Percentiles rank a stretch among this genome's conserved stretches.
Conservation (phyloP, 2,888 invertebrate species). For the Tachina fera region DNA sequence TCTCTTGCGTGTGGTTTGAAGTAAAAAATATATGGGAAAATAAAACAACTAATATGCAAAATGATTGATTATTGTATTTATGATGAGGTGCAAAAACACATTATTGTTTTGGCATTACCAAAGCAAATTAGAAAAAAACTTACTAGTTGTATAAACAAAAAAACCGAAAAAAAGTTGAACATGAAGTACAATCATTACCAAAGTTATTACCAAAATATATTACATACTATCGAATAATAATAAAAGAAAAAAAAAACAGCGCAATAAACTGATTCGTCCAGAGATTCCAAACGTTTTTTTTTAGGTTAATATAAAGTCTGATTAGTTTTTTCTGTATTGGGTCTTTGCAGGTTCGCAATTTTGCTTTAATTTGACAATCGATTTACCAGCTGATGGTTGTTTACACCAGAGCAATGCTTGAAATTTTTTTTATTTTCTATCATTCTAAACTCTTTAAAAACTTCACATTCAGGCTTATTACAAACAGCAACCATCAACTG, state of each 20-base stretch:
- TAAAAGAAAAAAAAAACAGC: constrained; percentile 1
- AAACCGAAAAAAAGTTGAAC: constrained; percentile 24
- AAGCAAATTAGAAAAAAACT: neutral
- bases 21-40: neutral
- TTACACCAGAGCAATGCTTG: too few species aligned
- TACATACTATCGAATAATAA: constrained; percentile 15
- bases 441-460: too few species aligned
- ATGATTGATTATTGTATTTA: constrained; percentile 59
- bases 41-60: constrained; percentile 50
- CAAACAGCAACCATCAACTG: too few species aligned
- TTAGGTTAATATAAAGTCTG: neutral
- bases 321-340: neutral
- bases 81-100: constrained; percentile 61
- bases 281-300: constrained; percentile 33
- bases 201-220: constrained; percentile 64
- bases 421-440: too few species aligned
- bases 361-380: too few species aligned
- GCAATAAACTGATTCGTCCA: constrained; percentile 15
- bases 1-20: constrained; percentile 11
- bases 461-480: too few species aligned
- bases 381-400: too few species aligned
- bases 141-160: neutral
- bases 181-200: constrained; percentile 70
- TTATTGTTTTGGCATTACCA: too few species aligned
- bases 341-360: too few species aligned